These are phyloP conservation scores for Cylindroiulus punctatus DNA, from an alignment of 2,888 invertebrate genomes.

Conservation along the genomic window DNA sequence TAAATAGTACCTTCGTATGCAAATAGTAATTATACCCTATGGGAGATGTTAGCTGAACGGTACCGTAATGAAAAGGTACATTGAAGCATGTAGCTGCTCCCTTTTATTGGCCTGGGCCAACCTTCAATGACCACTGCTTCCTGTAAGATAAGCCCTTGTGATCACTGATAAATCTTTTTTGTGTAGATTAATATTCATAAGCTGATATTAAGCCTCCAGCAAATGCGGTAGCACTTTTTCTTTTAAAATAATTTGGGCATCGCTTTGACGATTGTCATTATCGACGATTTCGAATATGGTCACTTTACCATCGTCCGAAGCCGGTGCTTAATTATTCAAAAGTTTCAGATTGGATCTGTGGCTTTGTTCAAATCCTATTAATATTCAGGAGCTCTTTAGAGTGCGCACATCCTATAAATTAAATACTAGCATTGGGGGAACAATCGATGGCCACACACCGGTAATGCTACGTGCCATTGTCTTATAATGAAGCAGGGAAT, in stretches of 20 bases:
- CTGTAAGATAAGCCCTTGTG: background rate
- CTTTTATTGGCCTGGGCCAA: background rate
- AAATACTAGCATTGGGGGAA: slow-evolving; percentile 3
- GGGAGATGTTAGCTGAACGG: background rate
- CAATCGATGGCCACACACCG: background rate
- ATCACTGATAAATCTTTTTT: background rate
- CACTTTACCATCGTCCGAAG: background rate
- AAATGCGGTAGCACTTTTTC: background rate
- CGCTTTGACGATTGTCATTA: background rate
- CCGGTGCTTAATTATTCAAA: slow-evolving; percentile 17
- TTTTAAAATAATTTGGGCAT: background rate
- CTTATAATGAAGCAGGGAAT: slow-evolving; percentile 10
- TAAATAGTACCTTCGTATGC: background rate
- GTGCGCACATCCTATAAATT: slow-evolving; percentile 32
- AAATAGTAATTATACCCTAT: background rate
- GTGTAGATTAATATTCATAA: background rate
- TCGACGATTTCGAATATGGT: background rate
- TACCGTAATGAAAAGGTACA: background rate
- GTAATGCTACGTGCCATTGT: slow-evolving; percentile 8
- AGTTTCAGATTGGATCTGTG: slow-evolving; percentile 13
- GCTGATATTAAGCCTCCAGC: background rate
- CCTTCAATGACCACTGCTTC: background rate
- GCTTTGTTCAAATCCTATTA: slow-evolving; percentile 20
- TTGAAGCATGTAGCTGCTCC: background rate
- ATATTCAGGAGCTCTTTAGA: slow-evolving; percentile 21